Evolutionary conservation across 2,888 invertebrate genomes (phyloP), one percentile per base, ranked within the genome.

Genomic region (Lycaena phlaeas): DNA sequence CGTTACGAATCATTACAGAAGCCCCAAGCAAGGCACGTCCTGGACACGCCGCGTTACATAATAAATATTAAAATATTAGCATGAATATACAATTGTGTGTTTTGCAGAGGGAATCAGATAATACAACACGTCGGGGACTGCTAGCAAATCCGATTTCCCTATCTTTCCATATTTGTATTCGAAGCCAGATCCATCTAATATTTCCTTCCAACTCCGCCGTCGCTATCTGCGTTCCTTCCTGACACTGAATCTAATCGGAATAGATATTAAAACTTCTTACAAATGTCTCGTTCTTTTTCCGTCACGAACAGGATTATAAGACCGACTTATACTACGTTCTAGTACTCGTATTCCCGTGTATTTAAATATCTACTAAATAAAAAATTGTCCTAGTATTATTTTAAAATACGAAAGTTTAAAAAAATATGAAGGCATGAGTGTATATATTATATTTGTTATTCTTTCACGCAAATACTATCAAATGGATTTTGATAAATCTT

Each of bases 161-260:
- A 78, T 82, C 78, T 74, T 71, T 66, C 77, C 75, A 78, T 81
- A 84, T 82, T 81, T 82, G 81, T 82, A 82, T 81, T 81, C 79
- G 75, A 72, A 72, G 63, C 78, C 70, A 70, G 78, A 81, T 79
- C 74, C 75, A 65, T 79, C 81, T 81, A 77, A 84, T 81, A 81
- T 79, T 81, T 81, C 76, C 79, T 76, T 74, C 76, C 76, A 73
- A 70, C 75, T 76, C 72, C 68, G 64, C 68, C 69, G 61, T 64
- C 70, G 74, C 73, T 79, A 79, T 77, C 78, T 74, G 65, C 76
- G 76, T 78, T 77, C 77, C 70, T 79, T 74, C 76, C 79, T 84
- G 78, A 77, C 81, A 81, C 81, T 78, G 81, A 79, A 84, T 82
- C 84, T 78, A 82, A 85, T 85, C 82, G 79, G 84, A 81, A 84